Evolutionary conservation across 1,140 invertebrate genomes (phyloP).

Genomic region (Pinna nobilis): DNA sequence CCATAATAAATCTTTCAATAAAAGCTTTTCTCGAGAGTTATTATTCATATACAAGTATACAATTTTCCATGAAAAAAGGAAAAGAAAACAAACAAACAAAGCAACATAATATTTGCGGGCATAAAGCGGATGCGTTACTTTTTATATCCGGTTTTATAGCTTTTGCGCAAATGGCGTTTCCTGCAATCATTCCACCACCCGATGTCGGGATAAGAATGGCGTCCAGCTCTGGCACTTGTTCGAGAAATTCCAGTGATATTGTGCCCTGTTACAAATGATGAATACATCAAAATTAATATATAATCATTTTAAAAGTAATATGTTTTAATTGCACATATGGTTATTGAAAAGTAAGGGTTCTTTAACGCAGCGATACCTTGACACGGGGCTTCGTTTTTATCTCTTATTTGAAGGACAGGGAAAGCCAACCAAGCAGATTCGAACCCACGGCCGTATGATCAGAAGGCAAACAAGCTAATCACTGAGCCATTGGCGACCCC

Average conservation of each 20-base stretch:
- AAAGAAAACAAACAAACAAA: neutral
- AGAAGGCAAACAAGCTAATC: too few species aligned
- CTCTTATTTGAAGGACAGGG: too few species aligned
- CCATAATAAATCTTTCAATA: too few species aligned
- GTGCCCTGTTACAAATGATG: slow-evolving; percentile 59
- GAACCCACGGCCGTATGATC: too few species aligned
- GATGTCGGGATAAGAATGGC: slow-evolving; percentile 75
- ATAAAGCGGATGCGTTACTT: slow-evolving; percentile 42
- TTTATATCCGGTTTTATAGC: slow-evolving; percentile 69
- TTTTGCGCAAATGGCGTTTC: slow-evolving; percentile 74
- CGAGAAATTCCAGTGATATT: slow-evolving; percentile 69
- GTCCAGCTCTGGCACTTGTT: slow-evolving; percentile 75
- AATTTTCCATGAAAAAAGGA: neutral
- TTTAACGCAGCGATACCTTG: too few species aligned
- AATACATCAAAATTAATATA: neutral
- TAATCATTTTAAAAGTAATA: too few species aligned
- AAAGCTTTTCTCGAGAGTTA: too few species aligned
- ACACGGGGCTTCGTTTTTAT: too few species aligned
- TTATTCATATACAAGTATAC: neutral
- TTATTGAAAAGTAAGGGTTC: too few species aligned
- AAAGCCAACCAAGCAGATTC: too few species aligned
- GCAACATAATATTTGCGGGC: neutral
- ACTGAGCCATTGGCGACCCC: too few species aligned
- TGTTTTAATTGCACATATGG: too few species aligned
- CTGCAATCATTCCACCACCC: slow-evolving; percentile 76